Conservation (phyloP, 2,888 invertebrate species). For the Andrena chrysosceles region DNA sequence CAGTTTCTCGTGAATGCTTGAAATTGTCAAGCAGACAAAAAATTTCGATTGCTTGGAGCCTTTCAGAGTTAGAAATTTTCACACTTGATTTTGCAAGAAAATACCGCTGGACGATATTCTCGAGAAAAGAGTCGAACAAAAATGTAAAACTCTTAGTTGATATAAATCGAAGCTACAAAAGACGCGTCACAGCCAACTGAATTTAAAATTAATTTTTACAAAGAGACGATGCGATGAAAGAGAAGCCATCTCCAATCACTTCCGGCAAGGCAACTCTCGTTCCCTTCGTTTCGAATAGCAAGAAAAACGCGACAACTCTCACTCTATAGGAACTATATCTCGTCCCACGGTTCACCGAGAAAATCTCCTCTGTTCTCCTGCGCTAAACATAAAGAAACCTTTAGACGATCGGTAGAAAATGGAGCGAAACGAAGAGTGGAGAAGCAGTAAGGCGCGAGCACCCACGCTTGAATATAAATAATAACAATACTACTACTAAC, state of each 20-base stretch:
- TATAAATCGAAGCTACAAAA: slow-evolving; percentile 20
- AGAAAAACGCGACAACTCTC: slow-evolving; percentile 24
- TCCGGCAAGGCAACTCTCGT: slow-evolving; percentile 57
- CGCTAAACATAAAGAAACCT: slow-evolving; percentile 9
- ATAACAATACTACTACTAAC: not conserved
- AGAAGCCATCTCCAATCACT: slow-evolving; percentile 38
- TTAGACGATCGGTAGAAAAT: slow-evolving; percentile 11
- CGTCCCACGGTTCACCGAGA: slow-evolving; percentile 36
- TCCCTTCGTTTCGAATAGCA: slow-evolving; percentile 54
- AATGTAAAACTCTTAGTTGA: slow-evolving; percentile 4
- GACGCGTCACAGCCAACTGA: slow-evolving; percentile 70
- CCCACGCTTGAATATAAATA: not conserved
- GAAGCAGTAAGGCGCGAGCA: slow-evolving; percentile 1
- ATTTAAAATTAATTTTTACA: slow-evolving; percentile 70
- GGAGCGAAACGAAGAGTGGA: not conserved
- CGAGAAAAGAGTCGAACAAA: not conserved
- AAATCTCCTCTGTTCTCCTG: slow-evolving; percentile 52
- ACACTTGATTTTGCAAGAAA: not conserved
- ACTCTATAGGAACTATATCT: slow-evolving; percentile 11
- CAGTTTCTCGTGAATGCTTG: not conserved
- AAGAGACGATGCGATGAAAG: slow-evolving; percentile 25
- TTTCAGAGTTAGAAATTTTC: not conserved
- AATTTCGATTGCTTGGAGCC: slow-evolving; percentile 5
- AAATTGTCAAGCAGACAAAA: not conserved
- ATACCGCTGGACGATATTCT: not conserved